A percentile compares a stretch with the other conserved stretches of the same genome.
Conservation (phyloP, 2,113 vertebrate species). For the Dromaius novaehollandiae region DNA sequence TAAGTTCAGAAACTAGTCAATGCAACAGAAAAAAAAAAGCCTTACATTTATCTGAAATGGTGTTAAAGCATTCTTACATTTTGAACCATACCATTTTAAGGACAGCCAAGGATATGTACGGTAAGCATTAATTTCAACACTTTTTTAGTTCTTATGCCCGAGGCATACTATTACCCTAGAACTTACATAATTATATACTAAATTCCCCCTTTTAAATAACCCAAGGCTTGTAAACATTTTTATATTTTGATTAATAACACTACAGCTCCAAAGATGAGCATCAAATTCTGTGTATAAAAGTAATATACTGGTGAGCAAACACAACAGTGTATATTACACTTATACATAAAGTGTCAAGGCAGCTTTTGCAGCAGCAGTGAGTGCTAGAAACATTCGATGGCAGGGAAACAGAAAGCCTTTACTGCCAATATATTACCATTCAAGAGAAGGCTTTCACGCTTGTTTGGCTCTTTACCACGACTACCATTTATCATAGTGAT, state of each 20-base stretch:
- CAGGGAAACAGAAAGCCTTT: conserved; percentile 58
- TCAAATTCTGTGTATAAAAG: conserved; percentile 32
- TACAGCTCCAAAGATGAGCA: conserved; percentile 17
- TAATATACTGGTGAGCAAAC: conserved; percentile 12
- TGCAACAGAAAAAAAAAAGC: background rate
- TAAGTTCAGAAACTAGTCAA: background rate
- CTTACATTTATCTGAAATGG: background rate
- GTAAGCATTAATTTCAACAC: conserved; percentile 32
- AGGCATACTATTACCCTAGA: conserved; percentile 26
- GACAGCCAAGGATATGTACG: conserved; percentile 1
- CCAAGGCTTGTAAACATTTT: background rate
- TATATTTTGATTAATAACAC: conserved; percentile 14
- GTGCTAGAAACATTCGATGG: conserved; percentile 10
- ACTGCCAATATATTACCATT: background rate
- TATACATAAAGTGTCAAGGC: conserved; percentile 21
- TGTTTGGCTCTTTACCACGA: background rate
- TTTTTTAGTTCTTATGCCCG: conserved; percentile 6
- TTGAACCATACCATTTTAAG: conserved; percentile 19
- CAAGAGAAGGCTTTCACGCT: conserved; percentile 26
- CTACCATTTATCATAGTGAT: background rate
- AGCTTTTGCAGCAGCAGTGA: conserved; percentile 24
- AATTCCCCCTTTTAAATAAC: background rate
- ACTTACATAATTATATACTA: conserved; percentile 5
- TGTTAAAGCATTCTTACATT: background rate
- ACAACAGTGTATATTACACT: conserved; percentile 49